Base-by-base conservation (phyloP, 2,888 invertebrate genomes). In the Taenaris catops region DNA sequence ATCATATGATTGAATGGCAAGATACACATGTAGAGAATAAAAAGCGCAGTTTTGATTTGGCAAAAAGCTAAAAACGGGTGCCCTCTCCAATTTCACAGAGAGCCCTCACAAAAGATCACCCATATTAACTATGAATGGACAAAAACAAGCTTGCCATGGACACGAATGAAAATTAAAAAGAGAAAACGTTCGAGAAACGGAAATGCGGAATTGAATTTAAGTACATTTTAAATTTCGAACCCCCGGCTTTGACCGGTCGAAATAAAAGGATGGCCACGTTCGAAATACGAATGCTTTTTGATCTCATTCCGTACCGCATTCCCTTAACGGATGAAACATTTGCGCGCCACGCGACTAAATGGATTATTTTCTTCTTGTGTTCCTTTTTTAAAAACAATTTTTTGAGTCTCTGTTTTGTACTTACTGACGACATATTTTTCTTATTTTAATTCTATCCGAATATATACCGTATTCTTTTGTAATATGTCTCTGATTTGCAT, bases 311-410 rank as follows among this genome's bases (percentile, higher is more conserved):
- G 59, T 69, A 68, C 61, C 66, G 57, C 70, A 70, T 74, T 72
- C 80, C 80, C 76, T 72, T 75, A 76, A 63, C 72, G 68, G 72
- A 60, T 49, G 63, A 70, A 62, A 72, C 67, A 75, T 78, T 79
- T 75, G 64, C 62, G 63, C 70, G 71, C 68, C 76, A 71, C 67
- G 78, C 73, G 76, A 80, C 79, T 84, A 83, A 83, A 80, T 86
- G 84, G 86, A 87, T 86, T 87, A 86, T 86, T 80, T 81, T 80
- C 80, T 78, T 79, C 66, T 63, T 65, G 67, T 73, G 72, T 75
- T 76, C 66, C 67, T 73, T 78, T 81, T 78, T 72, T 56, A 61
- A 69, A 70, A 68, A 23, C 62, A 63, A 41, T 45, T 43, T 40
- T 36, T 44, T 40, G 46, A 20, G 33, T 29, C 31, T 42, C 47